A percentile compares a stretch with the other conserved stretches of the same genome.
Conservation (phyloP, 2,113 vertebrate species). For the Zosterops borbonicus region DNA sequence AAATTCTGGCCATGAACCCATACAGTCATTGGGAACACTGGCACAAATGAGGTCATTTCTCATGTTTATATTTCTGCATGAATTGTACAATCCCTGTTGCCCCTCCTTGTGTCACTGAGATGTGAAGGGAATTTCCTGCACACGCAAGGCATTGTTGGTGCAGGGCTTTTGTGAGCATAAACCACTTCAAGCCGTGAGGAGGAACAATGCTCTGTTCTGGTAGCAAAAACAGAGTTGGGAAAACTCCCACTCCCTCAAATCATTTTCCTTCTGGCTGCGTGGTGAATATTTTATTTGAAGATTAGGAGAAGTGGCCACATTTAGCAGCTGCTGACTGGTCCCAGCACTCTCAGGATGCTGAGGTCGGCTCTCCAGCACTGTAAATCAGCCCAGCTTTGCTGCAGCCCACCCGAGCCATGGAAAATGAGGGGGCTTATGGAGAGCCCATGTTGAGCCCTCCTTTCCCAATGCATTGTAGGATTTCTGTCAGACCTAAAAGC, state of each 20-base stretch:
- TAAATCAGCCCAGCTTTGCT: neutral
- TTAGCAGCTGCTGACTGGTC: neutral
- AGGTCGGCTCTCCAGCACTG: neutral
- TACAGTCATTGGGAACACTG: neutral
- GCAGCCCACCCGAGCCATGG: neutral
- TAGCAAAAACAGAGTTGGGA: neutral
- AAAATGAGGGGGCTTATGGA: neutral
- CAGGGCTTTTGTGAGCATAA: slow-evolving; percentile 18
- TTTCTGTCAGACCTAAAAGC: neutral
- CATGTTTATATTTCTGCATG: slow-evolving; percentile 11
- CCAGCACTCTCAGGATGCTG: neutral
- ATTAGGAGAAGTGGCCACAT: neutral
- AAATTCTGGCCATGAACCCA: neutral
- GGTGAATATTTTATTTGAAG: neutral
- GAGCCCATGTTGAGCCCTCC: neutral
- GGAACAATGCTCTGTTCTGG: neutral
- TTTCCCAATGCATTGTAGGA: neutral
- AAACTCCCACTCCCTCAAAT: slow-evolving; percentile 13
- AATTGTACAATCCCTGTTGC: neutral
- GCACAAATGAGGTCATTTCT: slow-evolving; percentile 32
- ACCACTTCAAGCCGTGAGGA: neutral
- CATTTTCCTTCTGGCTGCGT: neutral
- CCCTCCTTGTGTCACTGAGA: neutral
- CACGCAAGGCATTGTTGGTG: neutral
- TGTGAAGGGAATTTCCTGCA: slow-evolving; percentile 8